These are phyloP conservation scores for Drosophila ficusphila DNA, from an alignment of 1,140 invertebrate species.

Conservation along the genomic window DNA sequence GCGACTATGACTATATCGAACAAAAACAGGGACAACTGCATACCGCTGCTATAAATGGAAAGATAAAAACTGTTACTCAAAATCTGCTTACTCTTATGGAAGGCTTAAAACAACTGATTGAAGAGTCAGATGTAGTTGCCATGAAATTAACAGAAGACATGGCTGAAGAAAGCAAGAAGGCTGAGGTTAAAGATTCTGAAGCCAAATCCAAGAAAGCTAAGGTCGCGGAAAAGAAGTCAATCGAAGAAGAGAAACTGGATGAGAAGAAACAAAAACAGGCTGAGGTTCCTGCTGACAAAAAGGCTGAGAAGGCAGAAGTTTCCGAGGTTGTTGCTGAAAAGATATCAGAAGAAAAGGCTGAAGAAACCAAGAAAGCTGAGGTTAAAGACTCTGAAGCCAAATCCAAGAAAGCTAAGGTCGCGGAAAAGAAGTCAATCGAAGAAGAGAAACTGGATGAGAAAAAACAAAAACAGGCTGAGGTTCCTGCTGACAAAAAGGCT, in stretches of 20 bases:
- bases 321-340: constrained; percentile 21
- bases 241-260: constrained; percentile 12
- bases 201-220: constrained; percentile 49
- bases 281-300: background rate
- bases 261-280: constrained; percentile 17
- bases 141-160: constrained; percentile 6
- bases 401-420: constrained; percentile 7
- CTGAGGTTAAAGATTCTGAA: background rate
- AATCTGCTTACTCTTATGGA: constrained; percentile 42
- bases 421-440: constrained; percentile 16
- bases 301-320: background rate
- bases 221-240: constrained; percentile 15
- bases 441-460: constrained; percentile 18
- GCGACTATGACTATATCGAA: constrained; percentile 61
- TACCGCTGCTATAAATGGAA: constrained; percentile 34
- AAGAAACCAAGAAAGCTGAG: background rate
- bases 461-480: background rate
- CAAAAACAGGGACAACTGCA: constrained; percentile 26
- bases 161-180: background rate
- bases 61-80: constrained; percentile 43
- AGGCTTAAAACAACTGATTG: constrained; percentile 21
- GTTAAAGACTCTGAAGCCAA: constrained; percentile 8
- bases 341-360: constrained; percentile 1
- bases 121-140: constrained; percentile 33
- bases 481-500: background rate